Conservation (phyloP, 2,888 invertebrate genomes). For the Yponomeuta plumbellus region DNA sequence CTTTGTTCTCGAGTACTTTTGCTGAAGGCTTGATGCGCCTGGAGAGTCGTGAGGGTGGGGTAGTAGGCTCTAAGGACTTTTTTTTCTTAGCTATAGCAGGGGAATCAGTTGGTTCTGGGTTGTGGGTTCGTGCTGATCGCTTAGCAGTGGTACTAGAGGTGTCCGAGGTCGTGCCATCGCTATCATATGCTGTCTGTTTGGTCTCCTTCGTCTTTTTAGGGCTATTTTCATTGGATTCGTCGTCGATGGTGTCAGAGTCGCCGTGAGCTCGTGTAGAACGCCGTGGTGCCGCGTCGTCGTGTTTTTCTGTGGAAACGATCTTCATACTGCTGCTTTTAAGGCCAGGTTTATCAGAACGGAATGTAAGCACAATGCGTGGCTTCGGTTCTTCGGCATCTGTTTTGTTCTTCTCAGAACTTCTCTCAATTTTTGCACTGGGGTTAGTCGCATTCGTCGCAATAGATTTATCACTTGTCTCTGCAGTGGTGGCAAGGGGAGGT, state of each 20-base stretch:
- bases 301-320: constrained; percentile 66
- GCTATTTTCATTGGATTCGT: constrained; percentile 32
- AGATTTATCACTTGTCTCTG: neutral
- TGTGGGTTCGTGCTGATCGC: constrained; percentile 78
- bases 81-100: constrained; percentile 85
- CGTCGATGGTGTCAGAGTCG: constrained; percentile 55
- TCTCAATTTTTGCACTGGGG: neutral
- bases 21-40: constrained; percentile 81
- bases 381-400: constrained; percentile 50
- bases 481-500: constrained; percentile 1
- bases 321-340: constrained; percentile 72
- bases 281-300: constrained; percentile 54
- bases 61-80: constrained; percentile 78
- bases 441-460: neutral
- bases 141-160: constrained; percentile 67
- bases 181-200: constrained; percentile 48
- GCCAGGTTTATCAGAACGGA: constrained; percentile 78
- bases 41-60: constrained; percentile 48
- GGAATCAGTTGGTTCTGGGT: constrained; percentile 78
- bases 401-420: neutral
- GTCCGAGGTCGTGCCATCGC: constrained; percentile 52
- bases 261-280: constrained; percentile 51
- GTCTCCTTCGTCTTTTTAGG: constrained; percentile 35
- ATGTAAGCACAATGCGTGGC: constrained; percentile 78
- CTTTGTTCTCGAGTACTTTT: constrained; percentile 81